Evolutionary conservation across 2,113 vertebrate species (phyloP).

Genomic region (Otolemur garnettii): DNA sequence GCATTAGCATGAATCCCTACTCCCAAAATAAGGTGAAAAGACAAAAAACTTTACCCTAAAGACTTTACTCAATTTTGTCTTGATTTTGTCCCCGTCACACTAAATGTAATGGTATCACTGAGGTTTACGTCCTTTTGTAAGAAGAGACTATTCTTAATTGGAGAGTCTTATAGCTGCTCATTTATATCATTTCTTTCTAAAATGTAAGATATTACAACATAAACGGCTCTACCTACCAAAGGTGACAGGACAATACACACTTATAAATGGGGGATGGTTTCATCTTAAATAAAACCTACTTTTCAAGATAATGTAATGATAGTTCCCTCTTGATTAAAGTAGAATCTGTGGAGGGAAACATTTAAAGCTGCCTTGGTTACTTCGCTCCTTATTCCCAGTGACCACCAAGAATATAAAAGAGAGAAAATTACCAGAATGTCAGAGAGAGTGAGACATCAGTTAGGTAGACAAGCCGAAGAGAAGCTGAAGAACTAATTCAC

Average conservation of each 20-base stretch:
- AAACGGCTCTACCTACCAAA: neutral
- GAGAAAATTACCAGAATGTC: neutral
- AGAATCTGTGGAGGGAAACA: neutral
- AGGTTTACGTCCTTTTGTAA: neutral
- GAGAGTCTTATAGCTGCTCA: neutral
- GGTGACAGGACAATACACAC: neutral
- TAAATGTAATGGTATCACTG: neutral
- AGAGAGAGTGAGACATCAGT: neutral
- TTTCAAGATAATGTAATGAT: neutral
- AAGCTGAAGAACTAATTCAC: neutral
- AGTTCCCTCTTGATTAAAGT: neutral
- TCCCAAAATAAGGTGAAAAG: rapidly evolving
- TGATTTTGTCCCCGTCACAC: neutral
- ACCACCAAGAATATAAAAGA: neutral
- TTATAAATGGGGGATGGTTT: neutral
- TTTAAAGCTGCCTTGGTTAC: neutral
- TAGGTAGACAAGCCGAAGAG: neutral
- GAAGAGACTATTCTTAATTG: neutral
- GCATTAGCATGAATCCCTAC: neutral
- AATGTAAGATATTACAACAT: neutral
- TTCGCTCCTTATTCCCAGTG: neutral
- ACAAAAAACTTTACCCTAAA: neutral
- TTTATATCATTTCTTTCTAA: neutral
- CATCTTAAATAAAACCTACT: neutral
- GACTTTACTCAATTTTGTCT: neutral